These are phyloP conservation scores for Ceyx melanurus DNA, from an alignment of 2,113 vertebrate species.

Conservation along the genomic window DNA sequence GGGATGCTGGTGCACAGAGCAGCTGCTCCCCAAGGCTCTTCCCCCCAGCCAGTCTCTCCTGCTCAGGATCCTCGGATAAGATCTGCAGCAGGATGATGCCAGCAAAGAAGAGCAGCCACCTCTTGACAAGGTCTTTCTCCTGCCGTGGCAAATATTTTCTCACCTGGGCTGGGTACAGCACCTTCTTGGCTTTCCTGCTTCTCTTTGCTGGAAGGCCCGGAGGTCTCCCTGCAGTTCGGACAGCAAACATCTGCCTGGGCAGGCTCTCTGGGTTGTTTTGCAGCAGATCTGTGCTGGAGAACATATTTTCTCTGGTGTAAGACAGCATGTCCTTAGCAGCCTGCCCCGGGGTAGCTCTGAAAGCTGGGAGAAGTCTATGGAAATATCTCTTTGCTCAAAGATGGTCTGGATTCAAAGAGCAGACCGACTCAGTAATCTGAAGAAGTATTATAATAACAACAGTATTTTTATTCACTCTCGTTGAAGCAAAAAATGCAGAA, in stretches of 20 bases:
- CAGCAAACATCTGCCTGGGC: background rate
- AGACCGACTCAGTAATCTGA: background rate
- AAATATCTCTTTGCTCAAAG: background rate
- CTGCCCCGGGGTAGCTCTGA: background rate
- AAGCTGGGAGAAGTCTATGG: background rate
- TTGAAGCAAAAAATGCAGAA: slow-evolving; percentile 26
- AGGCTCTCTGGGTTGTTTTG: slow-evolving; percentile 11
- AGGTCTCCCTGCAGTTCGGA: background rate
- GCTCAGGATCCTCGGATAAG: background rate
- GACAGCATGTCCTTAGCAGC: slow-evolving; percentile 2
- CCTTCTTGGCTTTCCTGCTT: slow-evolving; percentile 51
- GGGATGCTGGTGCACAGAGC: background rate
- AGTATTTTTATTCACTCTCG: background rate
- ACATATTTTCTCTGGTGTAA: background rate
- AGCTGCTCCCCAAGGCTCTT: background rate
- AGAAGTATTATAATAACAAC: background rate
- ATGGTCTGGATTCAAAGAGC: background rate
- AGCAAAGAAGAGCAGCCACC: slow-evolving; percentile 46
- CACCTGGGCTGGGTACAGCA: slow-evolving; percentile 56
- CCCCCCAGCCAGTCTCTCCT: background rate
- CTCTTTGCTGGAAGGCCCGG: background rate
- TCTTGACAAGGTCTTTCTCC: slow-evolving; percentile 36
- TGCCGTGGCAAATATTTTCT: slow-evolving; percentile 47
- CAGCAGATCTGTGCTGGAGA: slow-evolving; percentile 13
- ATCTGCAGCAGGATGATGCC: slow-evolving; percentile 47